A percentile compares a stretch with the other conserved stretches of the same genome.
Evolutionary conservation across 2,797 vertebrate genomes (phyloP).

Genomic region (Spondyliosoma cantharus): DNA sequence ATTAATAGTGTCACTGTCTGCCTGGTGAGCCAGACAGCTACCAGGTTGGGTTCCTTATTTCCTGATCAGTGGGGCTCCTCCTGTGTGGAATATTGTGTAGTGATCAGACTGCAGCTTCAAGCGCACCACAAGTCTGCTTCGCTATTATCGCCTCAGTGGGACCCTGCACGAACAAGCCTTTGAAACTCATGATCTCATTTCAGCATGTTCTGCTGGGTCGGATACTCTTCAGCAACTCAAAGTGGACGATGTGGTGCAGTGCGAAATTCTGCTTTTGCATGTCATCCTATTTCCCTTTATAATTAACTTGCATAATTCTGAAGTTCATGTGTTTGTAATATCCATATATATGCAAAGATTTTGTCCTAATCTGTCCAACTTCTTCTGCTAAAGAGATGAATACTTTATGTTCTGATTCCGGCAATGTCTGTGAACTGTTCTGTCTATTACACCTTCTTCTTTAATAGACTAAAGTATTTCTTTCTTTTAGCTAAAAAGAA

Average conservation of each 20-base stretch:
- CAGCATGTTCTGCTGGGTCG: conserved; percentile 16
- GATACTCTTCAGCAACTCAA: conserved; percentile 24
- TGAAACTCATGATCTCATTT: conserved; percentile 45
- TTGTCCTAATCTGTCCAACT: neutral
- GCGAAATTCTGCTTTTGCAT: conserved; percentile 2
- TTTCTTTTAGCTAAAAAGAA: neutral
- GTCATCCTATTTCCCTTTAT: neutral
- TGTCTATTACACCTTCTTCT: neutral
- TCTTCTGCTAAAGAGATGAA: neutral
- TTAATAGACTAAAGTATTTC: neutral
- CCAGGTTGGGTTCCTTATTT: conserved; percentile 60
- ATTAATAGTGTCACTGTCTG: conserved; percentile 60
- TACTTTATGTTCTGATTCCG: neutral
- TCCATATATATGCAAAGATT: neutral
- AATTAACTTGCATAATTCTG: neutral
- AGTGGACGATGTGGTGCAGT: neutral
- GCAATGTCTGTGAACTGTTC: neutral
- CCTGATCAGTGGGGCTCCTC: conserved; percentile 64
- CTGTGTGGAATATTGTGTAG: conserved; percentile 41
- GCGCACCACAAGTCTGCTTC: conserved; percentile 35
- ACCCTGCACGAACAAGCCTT: conserved; percentile 36
- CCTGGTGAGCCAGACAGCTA: conserved; percentile 54
- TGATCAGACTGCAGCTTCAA: conserved; percentile 47
- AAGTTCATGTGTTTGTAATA: conserved; percentile 1
- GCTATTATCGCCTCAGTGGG: conserved; percentile 68